Evolutionary conservation across 2,113 vertebrate genomes (phyloP), one percentile per base, ranked within the genome.

Genomic region (Cromileptes altivelis): DNA sequence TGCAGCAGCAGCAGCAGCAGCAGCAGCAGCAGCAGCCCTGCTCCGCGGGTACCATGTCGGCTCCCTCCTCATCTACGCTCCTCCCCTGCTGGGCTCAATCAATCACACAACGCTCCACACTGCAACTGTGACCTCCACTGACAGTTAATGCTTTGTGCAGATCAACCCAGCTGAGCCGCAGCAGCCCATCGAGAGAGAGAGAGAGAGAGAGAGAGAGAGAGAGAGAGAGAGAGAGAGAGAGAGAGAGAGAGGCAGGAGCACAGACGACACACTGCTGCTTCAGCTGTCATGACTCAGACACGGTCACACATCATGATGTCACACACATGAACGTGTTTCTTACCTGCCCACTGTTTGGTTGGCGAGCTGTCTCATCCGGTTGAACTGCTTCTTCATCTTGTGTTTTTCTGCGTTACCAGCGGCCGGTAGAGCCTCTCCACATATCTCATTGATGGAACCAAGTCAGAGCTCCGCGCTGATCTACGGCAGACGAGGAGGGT

Each of bases 321-420:
- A 19, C 9, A 37, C 8, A 18, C 1, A 18, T 7, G n/a, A 9
- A 40, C 6, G 47, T 21, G 30, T 11, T 33, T 15, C 95, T 93
- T 96, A 97, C 97, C 97, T 98, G 95, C 97, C 97, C 94, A 98
- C 97, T 45, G 97, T 98, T 93, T 98, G 97, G 96, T 97, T 98
- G 95, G 97, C 97, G 93, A 98, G 96, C 96, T 98, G 97, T 93
- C 97, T 97, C 97, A 98, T 98, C 85, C 97, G 97, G 91, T 98
- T 97, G 95, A 98, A 98, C 95, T 98, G 97, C 95, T 98, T 98
- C 97, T 98, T 98, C 97, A 98, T 98, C 94, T 93, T 97, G 93
- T 86, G 85, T 92, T 91, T 91, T 86, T 92, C 84, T 92, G 91
- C 91, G 89, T 91, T 90, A 91, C 88, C 92, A 88, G 87, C 91